Evolutionary conservation across 2,113 vertebrate genomes (phyloP).

Genomic region (Aramus guarauna): DNA sequence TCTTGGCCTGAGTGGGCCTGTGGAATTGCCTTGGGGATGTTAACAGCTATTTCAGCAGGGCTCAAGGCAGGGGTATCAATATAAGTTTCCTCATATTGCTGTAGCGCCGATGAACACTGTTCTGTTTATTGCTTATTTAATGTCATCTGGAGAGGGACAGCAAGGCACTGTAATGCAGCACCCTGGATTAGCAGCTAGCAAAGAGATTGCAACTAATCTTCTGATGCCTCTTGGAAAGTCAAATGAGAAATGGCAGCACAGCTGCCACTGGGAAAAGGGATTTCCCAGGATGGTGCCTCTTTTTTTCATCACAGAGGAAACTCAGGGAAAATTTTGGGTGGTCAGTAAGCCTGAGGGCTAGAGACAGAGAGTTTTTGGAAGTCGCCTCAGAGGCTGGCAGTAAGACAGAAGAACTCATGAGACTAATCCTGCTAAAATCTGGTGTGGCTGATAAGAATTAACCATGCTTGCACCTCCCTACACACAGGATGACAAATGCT

Average conservation of each 20-base stretch:
- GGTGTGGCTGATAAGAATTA: neutral
- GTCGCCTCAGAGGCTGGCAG: neutral
- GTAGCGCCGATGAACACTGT: neutral
- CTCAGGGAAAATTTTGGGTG: neutral
- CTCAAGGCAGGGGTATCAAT: neutral
- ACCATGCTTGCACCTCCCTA: neutral
- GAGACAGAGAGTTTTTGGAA: neutral
- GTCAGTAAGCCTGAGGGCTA: neutral
- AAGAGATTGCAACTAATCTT: slow-evolving; percentile 57
- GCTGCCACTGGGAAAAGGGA: neutral
- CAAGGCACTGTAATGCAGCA: neutral
- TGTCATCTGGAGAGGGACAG: neutral
- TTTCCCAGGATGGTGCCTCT: neutral
- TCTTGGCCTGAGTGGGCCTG: neutral
- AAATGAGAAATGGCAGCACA: slow-evolving; percentile 30
- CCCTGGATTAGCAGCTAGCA: slow-evolving; percentile 32
- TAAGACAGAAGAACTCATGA: neutral
- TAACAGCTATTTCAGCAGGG: neutral
- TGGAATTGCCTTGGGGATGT: neutral
- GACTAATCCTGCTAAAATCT: neutral
- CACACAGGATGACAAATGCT: neutral
- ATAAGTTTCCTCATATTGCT: neutral
- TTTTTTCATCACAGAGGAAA: neutral
- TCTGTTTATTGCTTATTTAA: neutral
- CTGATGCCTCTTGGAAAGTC: slow-evolving; percentile 39